Conservation (phyloP, 2,888 invertebrate species). For the Coecobrya sp. region DNA sequence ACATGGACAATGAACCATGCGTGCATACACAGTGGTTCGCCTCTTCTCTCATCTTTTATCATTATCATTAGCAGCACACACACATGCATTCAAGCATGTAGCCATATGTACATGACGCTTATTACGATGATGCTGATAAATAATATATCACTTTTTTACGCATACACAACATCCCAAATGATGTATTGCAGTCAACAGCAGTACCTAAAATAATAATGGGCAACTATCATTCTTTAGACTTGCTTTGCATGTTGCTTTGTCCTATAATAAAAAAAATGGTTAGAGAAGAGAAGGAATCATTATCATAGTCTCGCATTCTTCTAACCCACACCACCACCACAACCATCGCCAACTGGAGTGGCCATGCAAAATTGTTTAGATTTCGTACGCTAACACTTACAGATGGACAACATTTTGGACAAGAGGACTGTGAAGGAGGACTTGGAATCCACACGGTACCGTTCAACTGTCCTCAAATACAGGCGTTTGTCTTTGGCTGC, state of each 20-base stretch:
- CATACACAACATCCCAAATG: conserved; percentile 20
- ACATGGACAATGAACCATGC: conserved; percentile 81
- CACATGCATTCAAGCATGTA: neutral
- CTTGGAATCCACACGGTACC: neutral
- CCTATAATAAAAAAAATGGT: conserved; percentile 7
- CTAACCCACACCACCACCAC: conserved; percentile 19
- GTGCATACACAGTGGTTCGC: conserved; percentile 13
- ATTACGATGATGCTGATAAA: neutral
- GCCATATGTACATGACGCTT: neutral
- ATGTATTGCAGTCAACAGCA: conserved; percentile 32
- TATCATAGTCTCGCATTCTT: neutral
- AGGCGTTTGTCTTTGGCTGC: neutral
- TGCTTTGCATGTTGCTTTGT: neutral
- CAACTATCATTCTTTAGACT: neutral
- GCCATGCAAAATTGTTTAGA: neutral
- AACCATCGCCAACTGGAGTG: neutral
- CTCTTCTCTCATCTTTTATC: neutral
- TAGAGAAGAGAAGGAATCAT: neutral
- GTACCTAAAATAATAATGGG: neutral
- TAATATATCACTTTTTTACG: conserved; percentile 17
- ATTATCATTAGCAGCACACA: conserved; percentile 11
- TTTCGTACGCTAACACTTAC: neutral
- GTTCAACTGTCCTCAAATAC: neutral
- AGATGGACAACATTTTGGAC: neutral
- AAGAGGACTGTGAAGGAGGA: neutral